These are phyloP conservation scores for Caenorhabditis sp. DNA, from an alignment of 2,888 invertebrate genomes.

Conservation along the genomic window DNA sequence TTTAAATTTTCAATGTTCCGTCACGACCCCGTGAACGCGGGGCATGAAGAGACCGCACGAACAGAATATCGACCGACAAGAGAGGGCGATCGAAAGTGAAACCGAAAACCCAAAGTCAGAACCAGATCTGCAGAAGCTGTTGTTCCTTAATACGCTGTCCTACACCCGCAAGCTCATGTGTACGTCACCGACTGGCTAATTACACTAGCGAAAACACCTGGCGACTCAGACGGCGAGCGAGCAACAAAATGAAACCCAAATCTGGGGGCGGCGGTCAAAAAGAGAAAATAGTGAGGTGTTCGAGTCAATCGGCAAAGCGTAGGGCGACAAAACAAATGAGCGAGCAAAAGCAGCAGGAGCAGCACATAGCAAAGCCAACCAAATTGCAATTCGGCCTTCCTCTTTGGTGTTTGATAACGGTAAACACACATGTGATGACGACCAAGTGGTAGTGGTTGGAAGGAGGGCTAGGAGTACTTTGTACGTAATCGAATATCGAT, in stretches of 20 bases:
- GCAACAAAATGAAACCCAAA: conserved; percentile 9
- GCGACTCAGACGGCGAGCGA: conserved; percentile 5
- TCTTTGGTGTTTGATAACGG: conserved; percentile 55
- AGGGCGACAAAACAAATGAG: conserved; percentile 40
- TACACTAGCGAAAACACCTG: conserved; percentile 43
- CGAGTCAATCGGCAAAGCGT: conserved; percentile 21
- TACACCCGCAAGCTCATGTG: conserved; percentile 14
- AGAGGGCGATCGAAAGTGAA: conserved; percentile 38
- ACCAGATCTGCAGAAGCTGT: conserved; percentile 30
- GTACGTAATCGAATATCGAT: conserved; percentile 28
- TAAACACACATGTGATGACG: conserved; percentile 48
- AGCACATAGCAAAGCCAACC: conserved; percentile 42
- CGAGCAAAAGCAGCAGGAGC: conserved; percentile 25
- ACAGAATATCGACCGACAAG: conserved; percentile 25
- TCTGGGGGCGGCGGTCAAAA: no score
- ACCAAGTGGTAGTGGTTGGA: conserved; percentile 32
- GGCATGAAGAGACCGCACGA: conserved; percentile 24
- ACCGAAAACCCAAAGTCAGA: conserved; percentile 45
- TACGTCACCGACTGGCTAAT: conserved; percentile 26
- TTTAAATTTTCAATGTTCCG: no score
- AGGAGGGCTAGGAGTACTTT: conserved; percentile 38
- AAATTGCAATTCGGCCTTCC: conserved; percentile 52
- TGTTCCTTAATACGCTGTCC: not conserved
- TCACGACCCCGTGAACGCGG: no score
- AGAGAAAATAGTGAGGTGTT: conserved; percentile 24